phyloP scores from a whole-genome alignment of 2,797 vertebrate genomes.

The Crax fasciolata region DNA sequence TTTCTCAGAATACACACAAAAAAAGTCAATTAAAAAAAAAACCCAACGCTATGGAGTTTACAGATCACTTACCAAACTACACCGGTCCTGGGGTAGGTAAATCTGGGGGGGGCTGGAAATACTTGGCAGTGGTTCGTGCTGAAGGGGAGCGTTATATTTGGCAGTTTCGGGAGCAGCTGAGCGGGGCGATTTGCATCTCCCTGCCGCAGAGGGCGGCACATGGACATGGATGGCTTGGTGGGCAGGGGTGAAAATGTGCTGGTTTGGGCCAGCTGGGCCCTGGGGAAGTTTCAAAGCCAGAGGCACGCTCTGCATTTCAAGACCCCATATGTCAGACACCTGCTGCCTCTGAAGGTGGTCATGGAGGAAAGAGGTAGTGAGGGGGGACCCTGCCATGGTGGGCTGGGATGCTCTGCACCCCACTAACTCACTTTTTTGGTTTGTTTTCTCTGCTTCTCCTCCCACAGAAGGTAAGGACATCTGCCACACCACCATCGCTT shows the following conservation, averaged over 20 bases:
- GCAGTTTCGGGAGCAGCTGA: background rate
- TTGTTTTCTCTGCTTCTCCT: conserved; percentile 19
- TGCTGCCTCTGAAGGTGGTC: background rate
- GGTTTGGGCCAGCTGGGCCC: background rate
- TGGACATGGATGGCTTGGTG: fast-evolving
- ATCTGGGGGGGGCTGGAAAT: background rate
- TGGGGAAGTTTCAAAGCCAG: fast-evolving
- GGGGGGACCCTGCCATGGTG: background rate
- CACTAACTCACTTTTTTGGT: background rate
- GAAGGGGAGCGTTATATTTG: conserved; percentile 7
- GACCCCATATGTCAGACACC: fast-evolving
- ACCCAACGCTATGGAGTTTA: background rate
- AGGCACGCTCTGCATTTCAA: fast-evolving
- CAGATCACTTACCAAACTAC: background rate
- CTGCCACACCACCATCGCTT: fast-evolving
- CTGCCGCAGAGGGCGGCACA: background rate
- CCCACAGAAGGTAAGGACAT: conserved; percentile 68
- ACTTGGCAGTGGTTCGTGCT: background rate
- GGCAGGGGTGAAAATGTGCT: background rate
- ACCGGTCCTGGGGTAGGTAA: background rate
- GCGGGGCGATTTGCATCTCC: conserved; percentile 51
- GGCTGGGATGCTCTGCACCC: background rate
- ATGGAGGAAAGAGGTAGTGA: background rate
- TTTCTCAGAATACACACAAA: background rate
- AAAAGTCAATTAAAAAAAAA: too few relatives aligned